Conservation (phyloP, 2,113 vertebrate genomes). For the Sclerurus mexicanus region DNA sequence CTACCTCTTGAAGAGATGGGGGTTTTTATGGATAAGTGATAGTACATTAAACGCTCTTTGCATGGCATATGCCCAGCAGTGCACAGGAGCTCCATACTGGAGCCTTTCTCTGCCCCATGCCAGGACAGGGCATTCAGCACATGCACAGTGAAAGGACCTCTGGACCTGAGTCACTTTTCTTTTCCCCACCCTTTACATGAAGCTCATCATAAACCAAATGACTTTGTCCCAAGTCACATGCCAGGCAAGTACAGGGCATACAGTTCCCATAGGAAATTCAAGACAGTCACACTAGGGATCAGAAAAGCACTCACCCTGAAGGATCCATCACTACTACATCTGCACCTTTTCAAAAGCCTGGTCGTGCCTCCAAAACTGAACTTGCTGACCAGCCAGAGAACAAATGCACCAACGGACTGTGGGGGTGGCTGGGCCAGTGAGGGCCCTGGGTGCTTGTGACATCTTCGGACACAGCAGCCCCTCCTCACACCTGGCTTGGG, state of each 20-base stretch:
- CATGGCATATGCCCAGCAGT: not conserved
- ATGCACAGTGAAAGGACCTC: not conserved
- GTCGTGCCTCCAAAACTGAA: not conserved
- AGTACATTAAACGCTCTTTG: not conserved
- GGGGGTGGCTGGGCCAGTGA: not conserved
- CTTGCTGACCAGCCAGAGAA: not conserved
- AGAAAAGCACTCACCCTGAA: not conserved
- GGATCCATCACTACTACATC: not conserved
- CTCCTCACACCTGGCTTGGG: not conserved
- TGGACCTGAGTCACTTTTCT: not conserved
- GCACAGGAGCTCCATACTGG: not conserved
- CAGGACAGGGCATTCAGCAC: not conserved
- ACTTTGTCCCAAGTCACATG: not conserved
- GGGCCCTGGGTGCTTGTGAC: not conserved
- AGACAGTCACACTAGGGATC: not conserved
- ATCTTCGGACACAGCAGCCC: not conserved
- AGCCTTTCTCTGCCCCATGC: not conserved
- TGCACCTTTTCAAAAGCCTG: not conserved
- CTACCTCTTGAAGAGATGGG: not conserved
- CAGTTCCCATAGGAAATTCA: not conserved
- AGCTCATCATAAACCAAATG: not conserved
- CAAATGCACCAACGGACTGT: not conserved
- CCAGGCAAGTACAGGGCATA: not conserved
- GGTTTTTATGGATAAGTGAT: not conserved
- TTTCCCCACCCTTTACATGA: not conserved